A percentile compares a stretch with the other conserved stretches of the same genome.
phyloP scores from a whole-genome alignment of 2,113 vertebrate species.

The Malurus cyaneus region DNA sequence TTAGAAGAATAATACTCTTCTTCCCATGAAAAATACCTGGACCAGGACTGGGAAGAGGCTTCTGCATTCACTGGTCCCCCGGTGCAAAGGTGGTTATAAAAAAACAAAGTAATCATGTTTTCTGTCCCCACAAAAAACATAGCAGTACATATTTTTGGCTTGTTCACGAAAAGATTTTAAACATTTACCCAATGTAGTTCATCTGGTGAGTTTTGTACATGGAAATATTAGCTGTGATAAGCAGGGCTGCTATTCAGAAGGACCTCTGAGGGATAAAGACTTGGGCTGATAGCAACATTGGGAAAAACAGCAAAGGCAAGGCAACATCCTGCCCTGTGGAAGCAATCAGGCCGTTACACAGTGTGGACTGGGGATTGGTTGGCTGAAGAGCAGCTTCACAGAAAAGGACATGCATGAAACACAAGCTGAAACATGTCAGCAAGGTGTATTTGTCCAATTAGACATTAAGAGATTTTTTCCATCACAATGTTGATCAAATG shows the following conservation, averaged over 20 bases:
- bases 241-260: neutral
- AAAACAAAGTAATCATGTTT: accelerated
- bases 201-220: neutral
- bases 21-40: neutral
- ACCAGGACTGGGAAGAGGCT: neutral
- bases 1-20: neutral
- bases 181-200: neutral
- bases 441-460: neutral
- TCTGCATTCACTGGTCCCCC: neutral
- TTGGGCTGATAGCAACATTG: neutral
- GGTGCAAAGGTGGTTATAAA: neutral
- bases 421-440: neutral
- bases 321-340: neutral
- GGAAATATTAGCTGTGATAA: neutral
- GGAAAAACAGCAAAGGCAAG: neutral
- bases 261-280: neutral
- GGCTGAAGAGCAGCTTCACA: neutral
- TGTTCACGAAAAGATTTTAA: neutral
- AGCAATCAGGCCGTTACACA: neutral
- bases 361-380: accelerated
- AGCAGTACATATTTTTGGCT: neutral
- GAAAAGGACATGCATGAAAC: neutral
- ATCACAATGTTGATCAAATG: neutral
- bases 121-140: neutral
- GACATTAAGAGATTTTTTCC: neutral